Percentiles rank a stretch among this genome's conserved stretches.
Conservation (phyloP, 1,140 invertebrate species). For the Aplysia californica region DNA sequence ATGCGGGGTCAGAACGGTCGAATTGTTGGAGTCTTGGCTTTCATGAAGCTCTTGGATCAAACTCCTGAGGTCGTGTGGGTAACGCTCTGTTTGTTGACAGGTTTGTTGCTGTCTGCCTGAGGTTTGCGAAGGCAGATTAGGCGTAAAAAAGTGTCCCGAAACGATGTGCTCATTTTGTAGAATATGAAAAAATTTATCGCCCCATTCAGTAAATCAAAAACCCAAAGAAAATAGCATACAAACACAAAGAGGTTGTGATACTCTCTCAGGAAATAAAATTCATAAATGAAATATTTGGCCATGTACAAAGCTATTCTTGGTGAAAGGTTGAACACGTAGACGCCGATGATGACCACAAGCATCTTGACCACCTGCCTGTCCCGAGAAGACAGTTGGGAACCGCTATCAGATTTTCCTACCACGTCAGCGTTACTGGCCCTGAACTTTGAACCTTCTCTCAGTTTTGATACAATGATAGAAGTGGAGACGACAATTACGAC, state of each 20-base stretch:
- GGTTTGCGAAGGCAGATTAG: no score
- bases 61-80: no score
- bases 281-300: conserved; percentile 16
- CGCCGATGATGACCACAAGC: conserved; percentile 8
- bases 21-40: no score
- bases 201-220: conserved; percentile 5
- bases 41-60: no score
- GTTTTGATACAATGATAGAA: neutral
- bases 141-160: conserved; percentile 5
- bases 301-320: neutral
- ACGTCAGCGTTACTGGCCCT: neutral
- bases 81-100: no score
- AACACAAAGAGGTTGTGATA: conserved; percentile 16
- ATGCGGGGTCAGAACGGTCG: no score
- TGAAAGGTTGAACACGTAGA: neutral
- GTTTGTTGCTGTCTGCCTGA: no score
- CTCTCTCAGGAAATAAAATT: conserved; percentile 15
- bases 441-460: neutral
- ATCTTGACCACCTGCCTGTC: conserved; percentile 20
- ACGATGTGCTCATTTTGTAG: conserved; percentile 1
- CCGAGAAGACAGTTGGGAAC: neutral
- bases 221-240: neutral
- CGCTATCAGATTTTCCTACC: neutral
- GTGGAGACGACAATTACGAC: conserved; percentile 17
- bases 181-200: conserved; percentile 17